These are phyloP conservation scores for Stenurella melanura DNA, from an alignment of 2,888 invertebrate genomes.

Conservation along the genomic window DNA sequence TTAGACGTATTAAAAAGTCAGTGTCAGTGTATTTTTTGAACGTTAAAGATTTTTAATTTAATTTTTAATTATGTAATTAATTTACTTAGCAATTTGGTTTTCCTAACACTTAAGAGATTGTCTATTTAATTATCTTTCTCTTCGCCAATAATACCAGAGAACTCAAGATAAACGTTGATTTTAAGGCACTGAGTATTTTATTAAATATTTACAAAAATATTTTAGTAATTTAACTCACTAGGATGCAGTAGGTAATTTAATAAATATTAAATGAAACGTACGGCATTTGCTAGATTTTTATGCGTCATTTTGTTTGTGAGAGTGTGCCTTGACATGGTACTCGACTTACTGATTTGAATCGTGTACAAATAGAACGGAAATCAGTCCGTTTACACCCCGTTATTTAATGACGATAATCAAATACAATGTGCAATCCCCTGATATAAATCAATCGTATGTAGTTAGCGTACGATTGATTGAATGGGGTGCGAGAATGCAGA, in stretches of 20 bases:
- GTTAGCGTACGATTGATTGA: constrained; percentile 64
- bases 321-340: background rate
- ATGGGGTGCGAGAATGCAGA: constrained; percentile 51
- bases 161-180: no score
- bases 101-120: no score
- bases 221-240: background rate
- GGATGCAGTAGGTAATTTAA: background rate
- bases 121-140: no score
- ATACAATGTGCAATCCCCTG: constrained; percentile 61
- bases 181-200: no score
- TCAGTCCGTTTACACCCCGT: constrained; percentile 59
- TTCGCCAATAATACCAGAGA: no score
- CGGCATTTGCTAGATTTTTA: background rate
- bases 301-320: background rate
- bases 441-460: constrained; percentile 64
- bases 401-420: constrained; percentile 67
- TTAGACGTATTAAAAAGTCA: no score
- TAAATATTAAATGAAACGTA: background rate
- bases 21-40: no score
- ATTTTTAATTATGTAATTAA: no score
- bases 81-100: no score
- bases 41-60: no score
- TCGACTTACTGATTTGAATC: constrained; percentile 33
- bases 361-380: constrained; percentile 39
- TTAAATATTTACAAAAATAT: no score